Base-by-base conservation (phyloP, 2,113 vertebrate genomes). In the Chloropsis hardwickii region DNA sequence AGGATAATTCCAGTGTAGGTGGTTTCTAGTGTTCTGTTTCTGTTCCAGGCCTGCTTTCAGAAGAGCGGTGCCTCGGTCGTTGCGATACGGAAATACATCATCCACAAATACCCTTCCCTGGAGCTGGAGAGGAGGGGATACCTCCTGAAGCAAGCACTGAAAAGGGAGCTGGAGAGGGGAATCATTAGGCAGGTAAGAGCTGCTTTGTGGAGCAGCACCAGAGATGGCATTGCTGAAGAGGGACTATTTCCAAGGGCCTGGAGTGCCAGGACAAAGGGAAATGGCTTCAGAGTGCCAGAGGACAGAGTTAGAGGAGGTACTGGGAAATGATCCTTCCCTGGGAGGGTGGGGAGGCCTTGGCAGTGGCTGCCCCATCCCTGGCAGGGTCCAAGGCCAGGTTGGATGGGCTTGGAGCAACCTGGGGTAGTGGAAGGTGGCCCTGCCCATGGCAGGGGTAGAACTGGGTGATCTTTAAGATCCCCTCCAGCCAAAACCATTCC, bases 101-200 rank as follows among this genome's bases (percentile, higher is more conserved):
- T 98, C 90, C 98, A 98, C 88, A 99, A 99, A 84, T 99, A 99
- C 88, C 99, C 99, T 8, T 98, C 98, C 20, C 97, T 99, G 97
- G 99, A 99, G 88, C 97, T 99, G 22, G 98, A 99, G 96, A 98
- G 98, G 96, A 99, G 99, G 89, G 99, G 99, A 90, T 99, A 99
- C 81, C 98, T 99, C 60, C 98, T 99, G 51, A 99, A 99, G 97
- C 99, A 99, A 88, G 98, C 99, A 1, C 93, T 99, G 91, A 99
- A 99, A 95, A 98, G 99, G 92, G 98, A 99, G 90, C 97, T 99
- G 95, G 98, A 99, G 96, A 99, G 99, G 58, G 99, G 99, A 11
- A 98, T 98, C 56, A 99, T 99, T 73, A 99, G 98, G 93, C 99
- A 99, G 99, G 99, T 99, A 90, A 96, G 89, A 44, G 60, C 2